Evolutionary conservation across 2,113 vertebrate species (phyloP).

Genomic region (Bubalus kerabau): DNA sequence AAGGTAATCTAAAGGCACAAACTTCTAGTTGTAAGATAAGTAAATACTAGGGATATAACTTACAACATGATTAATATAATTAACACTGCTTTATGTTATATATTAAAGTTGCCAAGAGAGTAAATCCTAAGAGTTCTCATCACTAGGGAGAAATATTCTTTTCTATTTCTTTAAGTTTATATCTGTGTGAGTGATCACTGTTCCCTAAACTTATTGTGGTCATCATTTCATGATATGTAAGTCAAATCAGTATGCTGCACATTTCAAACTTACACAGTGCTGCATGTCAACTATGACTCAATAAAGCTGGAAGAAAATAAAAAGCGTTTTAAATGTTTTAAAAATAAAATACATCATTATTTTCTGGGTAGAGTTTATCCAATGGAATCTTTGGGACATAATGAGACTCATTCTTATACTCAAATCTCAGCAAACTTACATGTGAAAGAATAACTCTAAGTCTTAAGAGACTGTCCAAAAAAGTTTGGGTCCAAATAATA

Average conservation of each 20-base stretch:
- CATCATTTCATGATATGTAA: background rate
- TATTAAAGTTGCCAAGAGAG: background rate
- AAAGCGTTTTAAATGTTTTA: background rate
- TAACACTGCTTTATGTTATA: background rate
- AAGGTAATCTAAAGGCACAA: background rate
- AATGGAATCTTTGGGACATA: background rate
- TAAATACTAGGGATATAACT: background rate
- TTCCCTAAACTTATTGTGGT: background rate
- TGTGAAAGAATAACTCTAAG: background rate
- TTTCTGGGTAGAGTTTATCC: background rate
- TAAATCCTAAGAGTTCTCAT: background rate
- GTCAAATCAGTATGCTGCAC: background rate
- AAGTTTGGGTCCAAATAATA: background rate
- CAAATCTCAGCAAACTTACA: constrained; percentile 12
- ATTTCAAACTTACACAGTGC: background rate
- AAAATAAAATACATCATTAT: background rate
- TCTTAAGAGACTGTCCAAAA: background rate
- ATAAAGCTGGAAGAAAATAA: background rate
- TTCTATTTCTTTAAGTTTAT: background rate
- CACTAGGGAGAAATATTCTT: background rate
- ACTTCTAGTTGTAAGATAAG: background rate
- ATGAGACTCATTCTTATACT: background rate
- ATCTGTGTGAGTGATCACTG: background rate
- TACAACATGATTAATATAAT: background rate
- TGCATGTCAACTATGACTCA: background rate